phyloP scores from a whole-genome alignment of 2,888 invertebrate genomes.

The Scotopteryx bipunctaria region DNA sequence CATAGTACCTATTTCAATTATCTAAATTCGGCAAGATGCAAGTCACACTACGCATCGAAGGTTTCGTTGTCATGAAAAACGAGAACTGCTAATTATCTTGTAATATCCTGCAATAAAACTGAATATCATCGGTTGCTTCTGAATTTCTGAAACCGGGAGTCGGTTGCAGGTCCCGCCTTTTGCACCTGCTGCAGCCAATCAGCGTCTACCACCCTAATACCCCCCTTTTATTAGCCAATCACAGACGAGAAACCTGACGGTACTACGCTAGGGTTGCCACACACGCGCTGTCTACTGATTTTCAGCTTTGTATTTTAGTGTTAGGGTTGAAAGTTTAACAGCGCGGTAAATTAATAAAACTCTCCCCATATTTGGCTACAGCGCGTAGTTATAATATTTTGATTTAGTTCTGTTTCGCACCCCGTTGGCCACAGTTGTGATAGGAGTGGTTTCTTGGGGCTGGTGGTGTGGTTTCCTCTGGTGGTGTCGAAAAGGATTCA shows the following conservation, averaged over 20 bases:
- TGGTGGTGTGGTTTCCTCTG: constrained; percentile 44
- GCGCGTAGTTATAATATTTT: constrained; percentile 60
- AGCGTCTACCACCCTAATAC: constrained; percentile 50
- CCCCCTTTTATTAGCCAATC: constrained; percentile 64
- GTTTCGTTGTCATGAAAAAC: no score
- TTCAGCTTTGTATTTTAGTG: not conserved
- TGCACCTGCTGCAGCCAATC: constrained; percentile 70
- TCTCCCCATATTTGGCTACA: constrained; percentile 50
- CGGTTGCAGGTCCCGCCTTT: constrained; percentile 58
- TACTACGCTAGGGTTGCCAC: constrained; percentile 51
- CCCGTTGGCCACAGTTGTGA: constrained; percentile 34
- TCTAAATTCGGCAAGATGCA: no score
- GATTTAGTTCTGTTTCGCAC: constrained; percentile 66
- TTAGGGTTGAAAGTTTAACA: constrained; percentile 38
- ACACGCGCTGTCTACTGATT: constrained; percentile 26
- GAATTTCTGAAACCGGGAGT: constrained; percentile 51
- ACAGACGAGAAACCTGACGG: constrained; percentile 64
- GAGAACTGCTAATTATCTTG: no score
- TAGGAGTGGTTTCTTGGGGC: constrained; percentile 30
- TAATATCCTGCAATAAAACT: not conserved
- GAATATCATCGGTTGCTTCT: constrained; percentile 9
- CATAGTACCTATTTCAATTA: no score
- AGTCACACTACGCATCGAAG: no score
- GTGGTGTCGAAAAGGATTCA: constrained; percentile 66
- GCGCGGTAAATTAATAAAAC: constrained; percentile 55